These are phyloP conservation scores for Rotaria magnacalcarata DNA, from an alignment of 2,888 invertebrate species.

Conservation along the genomic window DNA sequence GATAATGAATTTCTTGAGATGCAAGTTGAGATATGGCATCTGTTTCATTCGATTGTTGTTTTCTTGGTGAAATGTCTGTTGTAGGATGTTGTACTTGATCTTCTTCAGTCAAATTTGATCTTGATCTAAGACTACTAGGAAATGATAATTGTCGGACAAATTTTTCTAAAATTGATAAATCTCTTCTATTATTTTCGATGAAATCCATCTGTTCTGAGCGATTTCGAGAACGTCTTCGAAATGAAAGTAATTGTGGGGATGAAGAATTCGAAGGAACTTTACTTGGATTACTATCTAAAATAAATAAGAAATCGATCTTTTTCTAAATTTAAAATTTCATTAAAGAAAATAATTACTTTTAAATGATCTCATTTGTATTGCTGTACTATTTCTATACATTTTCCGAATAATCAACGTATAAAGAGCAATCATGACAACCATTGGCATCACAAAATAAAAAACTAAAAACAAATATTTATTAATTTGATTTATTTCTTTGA, in stretches of 20 bases:
- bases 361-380: neutral
- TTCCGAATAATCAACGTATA: neutral
- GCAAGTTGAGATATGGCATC: neutral
- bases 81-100: too few species aligned
- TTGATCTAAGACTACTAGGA: neutral
- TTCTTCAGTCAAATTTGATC: neutral
- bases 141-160: neutral
- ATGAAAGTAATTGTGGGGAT: neutral
- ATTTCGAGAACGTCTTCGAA: neutral
- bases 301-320: neutral
- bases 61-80: neutral
- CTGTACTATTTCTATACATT: slow-evolving; percentile 22
- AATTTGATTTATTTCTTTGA: too few species aligned
- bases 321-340: neutral
- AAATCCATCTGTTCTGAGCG: neutral
- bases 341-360: neutral
- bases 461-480: neutral
- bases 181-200: too few species aligned
- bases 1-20: neutral
- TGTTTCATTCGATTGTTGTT: neutral
- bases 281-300: neutral
- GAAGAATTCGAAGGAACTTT: neutral
- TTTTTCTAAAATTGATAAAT: neutral
- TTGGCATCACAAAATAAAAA: slow-evolving; percentile 24
- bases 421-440: neutral